Evolutionary conservation across 2,113 vertebrate genomes (phyloP).

Genomic region (Mola mola): DNA sequence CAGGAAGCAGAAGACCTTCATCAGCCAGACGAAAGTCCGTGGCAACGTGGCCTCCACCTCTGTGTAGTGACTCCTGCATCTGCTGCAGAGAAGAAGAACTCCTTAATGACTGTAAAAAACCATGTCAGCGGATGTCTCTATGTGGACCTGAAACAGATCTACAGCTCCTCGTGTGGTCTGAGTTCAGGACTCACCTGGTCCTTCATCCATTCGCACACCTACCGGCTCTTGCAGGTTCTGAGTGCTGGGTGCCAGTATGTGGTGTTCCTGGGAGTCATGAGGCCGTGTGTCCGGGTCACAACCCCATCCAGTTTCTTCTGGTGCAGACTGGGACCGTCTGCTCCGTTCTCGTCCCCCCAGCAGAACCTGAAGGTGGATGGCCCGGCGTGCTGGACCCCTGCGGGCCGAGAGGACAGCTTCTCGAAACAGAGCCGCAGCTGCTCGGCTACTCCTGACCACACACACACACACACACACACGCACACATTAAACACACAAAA

Average conservation of each 20-base stretch:
- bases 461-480: background rate
- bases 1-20: conserved; percentile 77
- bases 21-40: conserved; percentile 69
- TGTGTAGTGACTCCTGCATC: conserved; percentile 32
- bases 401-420: conserved; percentile 69
- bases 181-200: too few species aligned
- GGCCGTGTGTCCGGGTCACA: conserved; percentile 15
- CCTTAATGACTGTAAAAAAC: too few species aligned
- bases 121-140: too few species aligned
- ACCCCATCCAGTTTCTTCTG: conserved; percentile 79
- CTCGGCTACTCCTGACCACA: conserved; percentile 81
- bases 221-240: background rate
- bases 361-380: conserved; percentile 88
- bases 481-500: background rate
- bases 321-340: conserved; percentile 82
- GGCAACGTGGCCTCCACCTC: conserved; percentile 64
- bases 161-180: too few species aligned
- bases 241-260: conserved; percentile 86
- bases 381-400: background rate
- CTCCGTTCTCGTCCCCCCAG: conserved; percentile 82
- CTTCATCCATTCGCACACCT: background rate
- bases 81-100: conserved; percentile 25
- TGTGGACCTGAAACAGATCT: too few species aligned
- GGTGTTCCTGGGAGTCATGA: conserved; percentile 61
- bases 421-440: conserved; percentile 86